Evolutionary conservation across 1,140 invertebrate species (phyloP).

Genomic region (Dinoponera quadriceps): DNA sequence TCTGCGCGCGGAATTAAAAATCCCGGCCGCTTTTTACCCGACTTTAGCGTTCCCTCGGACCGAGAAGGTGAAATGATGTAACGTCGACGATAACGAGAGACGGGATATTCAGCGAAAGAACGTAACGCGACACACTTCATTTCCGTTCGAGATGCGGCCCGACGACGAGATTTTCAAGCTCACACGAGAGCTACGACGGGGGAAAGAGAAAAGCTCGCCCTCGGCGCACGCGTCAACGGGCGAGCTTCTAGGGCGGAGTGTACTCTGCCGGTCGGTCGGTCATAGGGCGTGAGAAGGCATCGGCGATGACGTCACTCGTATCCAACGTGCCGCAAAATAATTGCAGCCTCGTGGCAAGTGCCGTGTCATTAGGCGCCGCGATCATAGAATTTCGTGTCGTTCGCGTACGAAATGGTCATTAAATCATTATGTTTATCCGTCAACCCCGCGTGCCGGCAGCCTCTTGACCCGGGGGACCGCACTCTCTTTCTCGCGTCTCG

Average conservation of each 20-base stretch:
- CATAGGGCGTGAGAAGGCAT: conserved; percentile 84
- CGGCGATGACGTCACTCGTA: conserved; percentile 79
- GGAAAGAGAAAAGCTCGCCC: background rate
- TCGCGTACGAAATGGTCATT: conserved; percentile 84
- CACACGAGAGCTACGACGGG: background rate
- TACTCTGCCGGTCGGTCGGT: conserved; percentile 76
- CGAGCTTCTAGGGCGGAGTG: conserved; percentile 77
- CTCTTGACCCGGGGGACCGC: conserved; percentile 76
- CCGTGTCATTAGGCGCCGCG: conserved; percentile 83
- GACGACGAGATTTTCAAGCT: background rate
- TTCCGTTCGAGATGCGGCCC: background rate
- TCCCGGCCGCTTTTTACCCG: background rate
- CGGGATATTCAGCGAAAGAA: too few relatives aligned
- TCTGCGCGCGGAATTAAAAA: conserved; percentile 12
- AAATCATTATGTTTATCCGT: conserved; percentile 85
- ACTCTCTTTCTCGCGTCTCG: conserved; percentile 45
- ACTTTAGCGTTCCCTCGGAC: background rate
- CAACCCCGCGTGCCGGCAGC: conserved; percentile 82
- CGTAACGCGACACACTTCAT: too few relatives aligned
- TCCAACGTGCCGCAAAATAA: conserved; percentile 84
- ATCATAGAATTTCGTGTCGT: conserved; percentile 85
- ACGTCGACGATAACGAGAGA: too few relatives aligned
- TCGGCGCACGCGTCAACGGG: conserved; percentile 5
- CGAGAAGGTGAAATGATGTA: background rate
- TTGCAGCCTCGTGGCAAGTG: conserved; percentile 84